Evolutionary conservation across 2,797 vertebrate genomes (phyloP), one percentile per base, ranked within the genome.

Genomic region (Aplochiton taeniatus): DNA sequence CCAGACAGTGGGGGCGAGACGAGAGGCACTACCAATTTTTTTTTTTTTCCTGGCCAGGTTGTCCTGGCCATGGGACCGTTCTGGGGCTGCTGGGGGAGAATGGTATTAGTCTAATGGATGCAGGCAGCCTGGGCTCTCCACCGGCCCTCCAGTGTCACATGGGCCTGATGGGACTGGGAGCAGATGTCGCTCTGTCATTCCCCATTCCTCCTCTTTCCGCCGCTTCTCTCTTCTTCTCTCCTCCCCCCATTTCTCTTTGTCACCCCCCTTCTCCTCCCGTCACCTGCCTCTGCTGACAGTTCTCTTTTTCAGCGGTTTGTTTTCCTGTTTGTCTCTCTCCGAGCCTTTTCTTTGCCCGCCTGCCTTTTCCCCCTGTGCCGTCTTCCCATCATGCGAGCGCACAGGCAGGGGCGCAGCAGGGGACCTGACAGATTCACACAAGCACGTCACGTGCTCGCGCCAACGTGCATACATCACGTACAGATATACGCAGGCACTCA

Each of bases 31-130:
- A n/a, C n/a, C n/a, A n/a, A n/a, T n/a, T n/a, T n/a, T n/a, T n/a
- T n/a, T n/a, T n/a, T n/a, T n/a, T n/a, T 31, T 31, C 6, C 31
- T 6, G 31, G 31, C 3, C 6, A 31, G 31, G 31, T 31, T 31
- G 31, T 31, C 31, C 31, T 31, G 31, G 31, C 6, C 3, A 3
- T 31, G 31, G 31, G 2, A 6, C n/a, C 19, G 31, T 46, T 65
- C 11, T 10, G 7, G 11, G n/a, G 47, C 14, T 69, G n/a, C 17
- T 19, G 57, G 69, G 69, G 56, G 41, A 74, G 60, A 70, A 76
- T 78, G 72, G 71, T 68, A 82, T 79, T 77, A 74, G 76, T 68
- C 58, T 72, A 77, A 80, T 77, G 72, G 60, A 75, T 68, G 44
- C 76, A 72, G 73, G 75, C 73, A 66, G 66, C 20, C 56, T 9